Conservation (phyloP, 92 coral and sea anemone genomes). For the Epizoanthus scotinus region DNA sequence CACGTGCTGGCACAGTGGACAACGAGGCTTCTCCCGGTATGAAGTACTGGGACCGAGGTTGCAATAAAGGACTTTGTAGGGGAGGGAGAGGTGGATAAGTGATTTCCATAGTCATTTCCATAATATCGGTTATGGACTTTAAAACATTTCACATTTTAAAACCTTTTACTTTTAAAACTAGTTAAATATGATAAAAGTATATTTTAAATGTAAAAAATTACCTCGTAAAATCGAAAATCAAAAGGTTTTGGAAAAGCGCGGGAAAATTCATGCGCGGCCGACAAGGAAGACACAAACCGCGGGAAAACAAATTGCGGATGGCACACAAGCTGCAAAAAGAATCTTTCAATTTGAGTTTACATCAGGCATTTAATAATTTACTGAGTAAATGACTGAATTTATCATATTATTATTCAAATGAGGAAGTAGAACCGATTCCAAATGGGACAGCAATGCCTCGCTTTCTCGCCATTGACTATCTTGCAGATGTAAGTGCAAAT, state of each 20-base stretch:
- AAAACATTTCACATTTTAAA: no score
- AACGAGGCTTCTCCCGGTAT: conserved; percentile 16
- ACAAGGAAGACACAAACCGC: conserved; percentile 23
- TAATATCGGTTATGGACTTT: no score
- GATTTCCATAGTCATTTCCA: no score
- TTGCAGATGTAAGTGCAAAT: conserved; percentile 59
- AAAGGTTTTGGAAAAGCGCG: conserved; percentile 23
- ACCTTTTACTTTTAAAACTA: no score
- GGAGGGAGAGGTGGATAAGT: conserved; percentile 9
- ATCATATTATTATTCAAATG: background rate
- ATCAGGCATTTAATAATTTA: background rate
- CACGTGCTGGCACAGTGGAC: conserved; percentile 37
- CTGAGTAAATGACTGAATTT: background rate
- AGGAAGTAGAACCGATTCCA: background rate
- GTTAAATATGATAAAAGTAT: no score
- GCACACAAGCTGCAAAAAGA: background rate
- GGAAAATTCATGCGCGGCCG: conserved; percentile 32
- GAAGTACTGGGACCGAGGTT: conserved; percentile 18
- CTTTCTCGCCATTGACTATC: conserved; percentile 77
- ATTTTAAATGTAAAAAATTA: no score
- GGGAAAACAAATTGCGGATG: conserved; percentile 17
- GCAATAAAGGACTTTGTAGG: background rate
- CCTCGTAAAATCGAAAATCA: no score
- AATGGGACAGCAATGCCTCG: conserved; percentile 67
- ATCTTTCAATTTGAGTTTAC: background rate